A percentile compares a stretch with the other conserved stretches of the same genome.
Evolutionary conservation across 2,113 vertebrate genomes (phyloP).

Genomic region (Etheostoma spectabile): DNA sequence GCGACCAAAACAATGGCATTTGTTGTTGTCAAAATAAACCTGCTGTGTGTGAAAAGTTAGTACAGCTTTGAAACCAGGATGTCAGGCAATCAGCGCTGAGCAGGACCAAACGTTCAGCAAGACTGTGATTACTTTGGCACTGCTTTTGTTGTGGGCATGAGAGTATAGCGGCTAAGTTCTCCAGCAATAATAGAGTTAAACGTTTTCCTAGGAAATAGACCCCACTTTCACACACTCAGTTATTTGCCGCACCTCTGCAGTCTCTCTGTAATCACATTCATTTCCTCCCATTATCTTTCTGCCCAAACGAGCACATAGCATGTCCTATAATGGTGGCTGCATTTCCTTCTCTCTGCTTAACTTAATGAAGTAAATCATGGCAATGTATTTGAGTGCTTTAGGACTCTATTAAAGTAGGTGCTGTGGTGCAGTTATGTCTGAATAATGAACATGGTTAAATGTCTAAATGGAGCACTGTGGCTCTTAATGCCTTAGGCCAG

Average conservation of each 20-base stretch:
- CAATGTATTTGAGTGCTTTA: constrained; percentile 60
- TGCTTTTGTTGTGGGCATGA: constrained; percentile 45
- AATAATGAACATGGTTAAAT: constrained; percentile 41
- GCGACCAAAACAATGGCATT: constrained; percentile 29
- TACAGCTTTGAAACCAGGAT: constrained; percentile 61
- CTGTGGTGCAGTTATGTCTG: constrained; percentile 31
- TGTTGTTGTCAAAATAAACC: constrained; percentile 70
- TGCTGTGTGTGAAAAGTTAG: constrained; percentile 46
- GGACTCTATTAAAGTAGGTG: constrained; percentile 65
- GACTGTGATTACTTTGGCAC: constrained; percentile 50
- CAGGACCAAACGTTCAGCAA: constrained; percentile 38
- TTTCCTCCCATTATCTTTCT: constrained; percentile 78
- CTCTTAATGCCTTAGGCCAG: constrained; percentile 21
- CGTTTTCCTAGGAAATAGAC: constrained; percentile 41
- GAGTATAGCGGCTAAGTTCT: constrained; percentile 42
- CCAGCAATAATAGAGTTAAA: constrained; percentile 32
- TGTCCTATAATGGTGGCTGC: constrained; percentile 47
- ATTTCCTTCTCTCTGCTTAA: constrained; percentile 61
- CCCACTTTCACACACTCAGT: constrained; percentile 55
- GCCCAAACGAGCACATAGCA: constrained; percentile 65
- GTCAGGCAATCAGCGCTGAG: constrained; percentile 58
- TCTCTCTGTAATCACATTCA: constrained; percentile 67
- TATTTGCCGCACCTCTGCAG: constrained; percentile 46
- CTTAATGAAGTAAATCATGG: constrained; percentile 66
- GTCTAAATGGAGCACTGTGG: constrained; percentile 33